A percentile compares a stretch with the other conserved stretches of the same genome.
These are phyloP conservation scores for Drosophila ercepeae DNA, from an alignment of 1,140 invertebrate genomes.

Conservation along the genomic window DNA sequence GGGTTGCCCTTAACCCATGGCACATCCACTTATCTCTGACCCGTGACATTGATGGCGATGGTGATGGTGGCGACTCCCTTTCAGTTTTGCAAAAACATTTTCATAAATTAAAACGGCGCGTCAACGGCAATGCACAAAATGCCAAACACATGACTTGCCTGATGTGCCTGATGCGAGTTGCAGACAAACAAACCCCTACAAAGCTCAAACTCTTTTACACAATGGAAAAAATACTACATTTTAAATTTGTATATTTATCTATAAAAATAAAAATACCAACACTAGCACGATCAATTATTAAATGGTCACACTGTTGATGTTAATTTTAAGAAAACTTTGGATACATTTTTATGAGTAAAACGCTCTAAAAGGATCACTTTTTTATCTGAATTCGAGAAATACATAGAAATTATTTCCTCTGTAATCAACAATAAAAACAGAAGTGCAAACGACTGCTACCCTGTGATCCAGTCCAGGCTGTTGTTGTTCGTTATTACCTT, in stretches of 20 bases:
- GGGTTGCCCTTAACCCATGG: slow-evolving; percentile 5
- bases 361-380: too few relatives aligned
- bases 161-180: slow-evolving; percentile 16
- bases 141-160: slow-evolving; percentile 51
- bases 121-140: slow-evolving; percentile 59
- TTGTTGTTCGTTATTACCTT: slow-evolving; percentile 73
- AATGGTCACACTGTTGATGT: too few relatives aligned
- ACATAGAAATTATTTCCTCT: slow-evolving; percentile 35
- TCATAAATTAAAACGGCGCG: slow-evolving; percentile 72
- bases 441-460: slow-evolving; percentile 68
- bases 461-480: slow-evolving; percentile 27
- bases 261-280: too few relatives aligned
- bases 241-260: slow-evolving; percentile 5
- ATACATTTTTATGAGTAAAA: too few relatives aligned
- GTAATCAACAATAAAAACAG: slow-evolving; percentile 63
- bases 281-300: too few relatives aligned
- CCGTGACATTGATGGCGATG: slow-evolving; percentile 31
- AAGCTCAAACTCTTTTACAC: neutral
- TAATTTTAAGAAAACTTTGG: too few relatives aligned
- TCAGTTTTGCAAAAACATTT: slow-evolving; percentile 53
- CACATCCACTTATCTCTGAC: neutral
- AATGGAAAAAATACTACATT: slow-evolving; percentile 3
- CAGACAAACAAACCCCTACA: slow-evolving; percentile 16
- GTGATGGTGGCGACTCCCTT: slow-evolving; percentile 33
- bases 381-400: too few relatives aligned